Percentiles rank a stretch among this genome's conserved stretches.
These are phyloP conservation scores for Carduelis carduelis DNA, from an alignment of 2,797 vertebrate species.

Conservation along the genomic window DNA sequence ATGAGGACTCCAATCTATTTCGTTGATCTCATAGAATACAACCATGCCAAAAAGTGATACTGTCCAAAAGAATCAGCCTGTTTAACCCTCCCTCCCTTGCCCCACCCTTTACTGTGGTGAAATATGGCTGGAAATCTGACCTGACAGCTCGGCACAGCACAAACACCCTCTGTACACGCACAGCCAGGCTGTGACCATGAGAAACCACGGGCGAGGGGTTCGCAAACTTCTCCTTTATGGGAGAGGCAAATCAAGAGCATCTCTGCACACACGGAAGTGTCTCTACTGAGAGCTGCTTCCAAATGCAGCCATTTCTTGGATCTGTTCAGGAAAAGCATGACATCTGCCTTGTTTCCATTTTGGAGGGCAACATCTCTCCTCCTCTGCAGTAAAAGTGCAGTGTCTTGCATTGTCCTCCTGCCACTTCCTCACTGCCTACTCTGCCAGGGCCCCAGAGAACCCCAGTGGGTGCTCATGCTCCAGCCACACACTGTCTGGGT, in stretches of 20 bases:
- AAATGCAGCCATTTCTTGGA: background rate
- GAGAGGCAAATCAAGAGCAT: background rate
- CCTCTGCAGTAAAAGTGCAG: background rate
- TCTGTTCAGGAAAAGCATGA: background rate
- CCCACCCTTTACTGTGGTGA: slow-evolving; percentile 74
- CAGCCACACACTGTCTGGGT: background rate
- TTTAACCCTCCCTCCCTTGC: background rate
- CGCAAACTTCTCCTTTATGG: background rate
- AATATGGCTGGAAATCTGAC: slow-evolving; percentile 39
- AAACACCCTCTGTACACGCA: background rate
- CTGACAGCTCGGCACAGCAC: background rate
- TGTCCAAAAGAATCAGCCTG: slow-evolving; percentile 50
- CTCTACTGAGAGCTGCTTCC: background rate
- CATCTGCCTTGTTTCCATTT: background rate
- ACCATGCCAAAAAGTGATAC: slow-evolving; percentile 69
- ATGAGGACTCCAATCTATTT: background rate
- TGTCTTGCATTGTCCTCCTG: background rate
- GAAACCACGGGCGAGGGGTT: background rate
- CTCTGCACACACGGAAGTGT: background rate
- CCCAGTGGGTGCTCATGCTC: background rate
- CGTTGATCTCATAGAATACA: background rate
- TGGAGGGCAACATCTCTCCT: background rate
- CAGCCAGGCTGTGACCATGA: background rate
- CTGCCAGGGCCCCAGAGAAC: background rate
- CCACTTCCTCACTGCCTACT: background rate